Conservation (phyloP, 2,797 vertebrate genomes). For the Apodemus agrarius region DNA sequence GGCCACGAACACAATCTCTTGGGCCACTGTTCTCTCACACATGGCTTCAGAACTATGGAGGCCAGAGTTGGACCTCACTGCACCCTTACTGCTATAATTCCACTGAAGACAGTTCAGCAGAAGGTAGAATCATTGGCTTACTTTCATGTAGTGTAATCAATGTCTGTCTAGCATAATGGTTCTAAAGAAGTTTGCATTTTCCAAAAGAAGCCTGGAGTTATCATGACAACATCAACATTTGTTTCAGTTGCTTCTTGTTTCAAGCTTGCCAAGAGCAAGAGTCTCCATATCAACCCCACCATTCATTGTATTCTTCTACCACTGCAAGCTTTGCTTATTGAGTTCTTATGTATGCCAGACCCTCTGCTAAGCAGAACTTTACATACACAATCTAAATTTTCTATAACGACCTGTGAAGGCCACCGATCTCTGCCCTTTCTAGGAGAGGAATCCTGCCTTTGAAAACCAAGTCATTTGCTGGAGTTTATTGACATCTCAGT, state of each 20-base stretch:
- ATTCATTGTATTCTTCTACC: not conserved
- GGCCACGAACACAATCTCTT: not conserved
- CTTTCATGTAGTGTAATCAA: not conserved
- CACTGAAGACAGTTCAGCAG: not conserved
- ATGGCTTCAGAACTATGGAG: not conserved
- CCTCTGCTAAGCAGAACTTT: not conserved
- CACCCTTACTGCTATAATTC: not conserved
- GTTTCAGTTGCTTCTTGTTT: not conserved
- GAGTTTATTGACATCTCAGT: not conserved
- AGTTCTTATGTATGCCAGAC: not conserved
- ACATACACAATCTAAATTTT: not conserved
- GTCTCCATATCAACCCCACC: not conserved
- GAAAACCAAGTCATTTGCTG: not conserved
- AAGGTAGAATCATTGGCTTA: not conserved
- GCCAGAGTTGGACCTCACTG: not conserved
- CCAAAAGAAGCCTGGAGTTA: constrained; percentile 20
- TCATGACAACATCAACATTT: not conserved
- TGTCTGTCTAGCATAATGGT: not conserved
- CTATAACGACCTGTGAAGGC: not conserved
- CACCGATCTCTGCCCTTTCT: not conserved
- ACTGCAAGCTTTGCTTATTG: not conserved
- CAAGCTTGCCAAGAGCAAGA: not conserved
- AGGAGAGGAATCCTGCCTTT: not conserved
- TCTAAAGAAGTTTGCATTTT: constrained; percentile 30
- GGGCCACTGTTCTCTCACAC: not conserved